These are phyloP conservation scores for Chrysaora quinquecirrha DNA, from an alignment of 30 jellyfish, hydroid and myxozoan genomes.

Conservation along the genomic window DNA sequence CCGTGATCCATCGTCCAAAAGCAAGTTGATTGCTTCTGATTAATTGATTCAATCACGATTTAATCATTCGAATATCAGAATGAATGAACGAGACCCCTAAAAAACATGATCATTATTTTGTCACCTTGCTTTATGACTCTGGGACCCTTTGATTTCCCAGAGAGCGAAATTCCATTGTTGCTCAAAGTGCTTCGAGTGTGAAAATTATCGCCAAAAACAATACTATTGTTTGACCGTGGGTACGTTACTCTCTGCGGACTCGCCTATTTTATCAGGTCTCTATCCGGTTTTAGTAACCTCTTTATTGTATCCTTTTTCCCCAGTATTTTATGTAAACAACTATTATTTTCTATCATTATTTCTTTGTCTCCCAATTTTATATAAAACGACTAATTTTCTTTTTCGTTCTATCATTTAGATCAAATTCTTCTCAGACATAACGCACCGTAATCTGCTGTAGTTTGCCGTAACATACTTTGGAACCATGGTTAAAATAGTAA, in stretches of 20 bases:
- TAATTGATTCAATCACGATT: too few species aligned
- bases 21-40: too few species aligned
- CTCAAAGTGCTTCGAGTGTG: neutral
- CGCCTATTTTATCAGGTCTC: neutral
- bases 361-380: neutral
- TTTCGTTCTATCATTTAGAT: too few species aligned
- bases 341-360: neutral
- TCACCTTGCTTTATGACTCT: neutral
- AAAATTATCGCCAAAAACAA: neutral
- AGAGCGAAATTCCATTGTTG: neutral
- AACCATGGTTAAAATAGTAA: too few species aligned
- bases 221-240: neutral
- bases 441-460: too few species aligned
- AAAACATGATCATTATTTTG: too few species aligned
- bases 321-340: neutral
- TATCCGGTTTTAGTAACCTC: neutral
- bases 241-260: conserved; percentile 1
- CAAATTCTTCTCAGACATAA: too few species aligned
- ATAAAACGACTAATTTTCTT: neutral
- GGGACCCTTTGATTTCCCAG: neutral
- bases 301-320: neutral
- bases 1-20: too few species aligned
- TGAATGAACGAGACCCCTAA: too few species aligned
- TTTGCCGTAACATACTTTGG: too few species aligned
- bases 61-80: too few species aligned